phyloP scores from a whole-genome alignment of 2,888 invertebrate species.

The Ashinkailepas kermadecensis region DNA sequence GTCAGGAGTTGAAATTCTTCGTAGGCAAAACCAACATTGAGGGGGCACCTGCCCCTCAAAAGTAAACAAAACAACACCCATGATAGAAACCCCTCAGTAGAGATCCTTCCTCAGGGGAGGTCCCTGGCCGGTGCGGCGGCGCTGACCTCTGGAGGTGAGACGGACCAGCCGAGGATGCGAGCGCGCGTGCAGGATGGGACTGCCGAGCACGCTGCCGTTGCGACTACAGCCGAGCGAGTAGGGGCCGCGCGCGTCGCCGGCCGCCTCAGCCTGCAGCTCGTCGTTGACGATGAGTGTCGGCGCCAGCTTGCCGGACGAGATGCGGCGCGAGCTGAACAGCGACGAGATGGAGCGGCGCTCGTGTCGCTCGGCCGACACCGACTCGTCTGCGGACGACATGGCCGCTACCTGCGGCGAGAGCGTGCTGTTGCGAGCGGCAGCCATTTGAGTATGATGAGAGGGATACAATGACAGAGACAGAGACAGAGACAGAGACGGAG shows the following conservation, averaged over 20 bases:
- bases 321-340: slow-evolving; percentile 1
- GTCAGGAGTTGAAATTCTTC: no score
- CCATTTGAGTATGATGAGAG: no score
- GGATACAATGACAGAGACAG: no score
- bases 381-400: neutral
- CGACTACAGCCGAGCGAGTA: slow-evolving; percentile 8
- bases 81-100: no score
- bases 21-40: no score
- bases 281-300: slow-evolving; percentile 23
- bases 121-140: neutral
- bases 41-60: no score
- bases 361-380: neutral
- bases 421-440: no score
- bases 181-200: neutral
- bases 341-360: slow-evolving; percentile 15
- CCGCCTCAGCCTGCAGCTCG: slow-evolving; percentile 8
- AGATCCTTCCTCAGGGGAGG: no score
- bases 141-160: neutral
- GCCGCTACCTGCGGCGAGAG: neutral
- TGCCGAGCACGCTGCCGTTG: slow-evolving; percentile 15
- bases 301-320: slow-evolving; percentile 5
- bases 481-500: no score
- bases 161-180: neutral
- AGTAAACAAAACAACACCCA: no score
- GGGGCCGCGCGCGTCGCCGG: neutral